phyloP scores from a whole-genome alignment of 2,888 invertebrate species.

The Drosophila affinis region DNA sequence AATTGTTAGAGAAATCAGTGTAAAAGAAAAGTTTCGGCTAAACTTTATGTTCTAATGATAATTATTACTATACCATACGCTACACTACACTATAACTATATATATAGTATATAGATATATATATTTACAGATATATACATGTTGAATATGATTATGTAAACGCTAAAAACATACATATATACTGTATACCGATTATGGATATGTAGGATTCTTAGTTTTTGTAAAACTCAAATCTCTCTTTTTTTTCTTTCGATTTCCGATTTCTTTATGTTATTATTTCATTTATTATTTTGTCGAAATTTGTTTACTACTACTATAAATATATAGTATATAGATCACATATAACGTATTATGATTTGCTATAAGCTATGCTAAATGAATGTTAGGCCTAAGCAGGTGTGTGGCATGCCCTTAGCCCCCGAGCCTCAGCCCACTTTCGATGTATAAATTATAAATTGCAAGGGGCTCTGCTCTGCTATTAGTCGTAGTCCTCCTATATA shows the following conservation, averaged over 20 bases:
- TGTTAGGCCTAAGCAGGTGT: constrained; percentile 38
- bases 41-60: constrained; percentile 74
- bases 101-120: constrained; percentile 34
- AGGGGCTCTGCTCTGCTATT: constrained; percentile 53
- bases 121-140: constrained; percentile 48
- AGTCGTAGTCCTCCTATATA: constrained; percentile 34
- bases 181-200: constrained; percentile 65
- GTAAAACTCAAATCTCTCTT: constrained; percentile 47
- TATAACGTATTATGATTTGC: constrained; percentile 76
- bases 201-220: constrained; percentile 55
- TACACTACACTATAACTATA: constrained; percentile 34
- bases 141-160: constrained; percentile 51
- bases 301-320: constrained; percentile 33
- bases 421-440: constrained; percentile 40
- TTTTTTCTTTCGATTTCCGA: constrained; percentile 20
- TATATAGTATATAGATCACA: constrained; percentile 1
- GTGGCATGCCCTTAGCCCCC: constrained; percentile 9
- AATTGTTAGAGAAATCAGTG: constrained; percentile 39
- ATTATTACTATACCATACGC: constrained; percentile 62
- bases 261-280: constrained; percentile 43
- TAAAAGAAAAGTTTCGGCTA: constrained; percentile 19
- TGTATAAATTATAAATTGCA: constrained; percentile 68
- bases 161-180: constrained; percentile 33
- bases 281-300: constrained; percentile 61
- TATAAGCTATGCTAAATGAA: constrained; percentile 68